A percentile compares a stretch with the other conserved stretches of the same genome.
Conservation (phyloP, 2,113 vertebrate genomes). For the Felis catus region DNA sequence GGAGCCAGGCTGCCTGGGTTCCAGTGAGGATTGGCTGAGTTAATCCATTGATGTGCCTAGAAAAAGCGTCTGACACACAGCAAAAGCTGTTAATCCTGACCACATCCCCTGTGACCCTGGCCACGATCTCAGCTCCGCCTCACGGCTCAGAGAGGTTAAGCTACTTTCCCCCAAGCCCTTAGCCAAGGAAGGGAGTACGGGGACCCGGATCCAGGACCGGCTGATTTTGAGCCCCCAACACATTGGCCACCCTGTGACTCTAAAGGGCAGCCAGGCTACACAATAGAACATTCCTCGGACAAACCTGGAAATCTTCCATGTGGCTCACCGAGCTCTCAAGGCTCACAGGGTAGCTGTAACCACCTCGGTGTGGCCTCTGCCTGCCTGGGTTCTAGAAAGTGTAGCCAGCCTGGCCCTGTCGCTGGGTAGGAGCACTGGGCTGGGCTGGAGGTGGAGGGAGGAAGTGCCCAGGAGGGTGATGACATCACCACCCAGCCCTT, state of each 20-base stretch:
- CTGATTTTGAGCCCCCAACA: neutral
- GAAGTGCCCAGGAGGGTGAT: slow-evolving; percentile 55
- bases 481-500: slow-evolving; percentile 78
- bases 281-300: neutral
- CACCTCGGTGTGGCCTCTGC: neutral
- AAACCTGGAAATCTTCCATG: fast-evolving
- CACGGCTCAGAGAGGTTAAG: neutral
- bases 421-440: neutral
- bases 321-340: fast-evolving
- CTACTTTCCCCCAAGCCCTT: neutral
- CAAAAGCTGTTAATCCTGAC: too few relatives aligned
- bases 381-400: neutral
- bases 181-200: fast-evolving
- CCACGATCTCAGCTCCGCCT: neutral
- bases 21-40: neutral
- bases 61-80: neutral
- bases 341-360: neutral
- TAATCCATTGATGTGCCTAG: neutral
- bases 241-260: fast-evolving
- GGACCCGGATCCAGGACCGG: neutral
- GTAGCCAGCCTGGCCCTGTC: neutral
- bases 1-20: neutral
- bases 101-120: neutral
- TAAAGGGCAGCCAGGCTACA: neutral
- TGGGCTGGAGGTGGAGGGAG: slow-evolving; percentile 55